phyloP scores from a whole-genome alignment of 2,797 vertebrate species.

The Jordanella pulchra region DNA sequence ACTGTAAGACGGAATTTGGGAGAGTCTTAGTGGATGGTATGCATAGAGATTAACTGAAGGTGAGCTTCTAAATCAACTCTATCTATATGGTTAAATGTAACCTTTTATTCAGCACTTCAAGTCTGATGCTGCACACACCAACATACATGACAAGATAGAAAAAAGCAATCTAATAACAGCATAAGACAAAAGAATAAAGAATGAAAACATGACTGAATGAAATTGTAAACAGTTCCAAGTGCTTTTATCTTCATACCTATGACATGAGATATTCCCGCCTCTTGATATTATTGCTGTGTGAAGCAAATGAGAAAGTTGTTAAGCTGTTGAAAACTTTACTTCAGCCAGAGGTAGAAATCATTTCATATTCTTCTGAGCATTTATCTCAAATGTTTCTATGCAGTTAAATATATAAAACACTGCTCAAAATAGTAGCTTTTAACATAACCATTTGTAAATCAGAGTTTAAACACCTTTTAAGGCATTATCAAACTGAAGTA shows the following conservation, averaged over 20 bases:
- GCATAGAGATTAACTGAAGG: background rate
- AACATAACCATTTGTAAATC: slow-evolving; percentile 28
- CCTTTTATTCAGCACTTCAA: background rate
- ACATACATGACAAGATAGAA: background rate
- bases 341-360: background rate
- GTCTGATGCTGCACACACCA: background rate
- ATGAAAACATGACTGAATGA: background rate
- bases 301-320: background rate
- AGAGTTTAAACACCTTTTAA: slow-evolving; percentile 47
- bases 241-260: slow-evolving; percentile 1
- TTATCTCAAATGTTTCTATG: background rate
- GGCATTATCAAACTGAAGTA: slow-evolving; percentile 46
- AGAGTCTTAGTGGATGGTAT: background rate
- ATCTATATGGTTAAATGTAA: background rate
- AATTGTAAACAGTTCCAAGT: too few relatives aligned
- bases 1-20: background rate
- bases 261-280: background rate
- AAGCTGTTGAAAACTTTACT: background rate
- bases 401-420: slow-evolving; percentile 12
- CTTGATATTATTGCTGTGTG: background rate
- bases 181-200: background rate
- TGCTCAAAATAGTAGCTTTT: slow-evolving; percentile 20
- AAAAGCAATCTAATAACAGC: background rate
- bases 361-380: background rate
- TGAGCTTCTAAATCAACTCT: background rate